Evolutionary conservation across 2,113 vertebrate genomes (phyloP).

Genomic region (Oryzias javanicus): DNA sequence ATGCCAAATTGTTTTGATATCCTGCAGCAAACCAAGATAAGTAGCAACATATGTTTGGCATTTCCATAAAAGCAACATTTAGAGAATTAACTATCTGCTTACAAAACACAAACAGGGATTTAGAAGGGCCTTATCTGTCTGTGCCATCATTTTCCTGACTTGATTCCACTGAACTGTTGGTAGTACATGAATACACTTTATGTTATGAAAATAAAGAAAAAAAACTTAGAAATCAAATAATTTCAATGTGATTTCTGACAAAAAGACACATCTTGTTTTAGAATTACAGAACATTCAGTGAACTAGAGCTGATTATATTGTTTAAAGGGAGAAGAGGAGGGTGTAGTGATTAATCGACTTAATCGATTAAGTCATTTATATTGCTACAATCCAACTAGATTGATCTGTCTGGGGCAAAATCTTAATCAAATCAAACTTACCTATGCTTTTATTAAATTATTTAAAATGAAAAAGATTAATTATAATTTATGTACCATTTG

Average conservation of each 20-base stretch:
- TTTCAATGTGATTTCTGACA: background rate
- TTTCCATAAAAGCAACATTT: slow-evolving; percentile 71
- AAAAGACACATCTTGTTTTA: background rate
- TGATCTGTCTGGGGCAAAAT: too few relatives aligned
- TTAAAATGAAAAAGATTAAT: too few relatives aligned
- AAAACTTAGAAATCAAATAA: background rate
- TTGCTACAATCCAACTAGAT: too few relatives aligned
- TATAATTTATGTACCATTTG: too few relatives aligned
- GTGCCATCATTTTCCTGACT: slow-evolving; percentile 11
- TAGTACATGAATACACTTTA: background rate
- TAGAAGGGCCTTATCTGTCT: slow-evolving; percentile 47
- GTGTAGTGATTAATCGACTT: too few relatives aligned
- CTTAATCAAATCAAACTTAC: too few relatives aligned
- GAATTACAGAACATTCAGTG: too few relatives aligned
- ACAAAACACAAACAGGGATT: slow-evolving; percentile 46
- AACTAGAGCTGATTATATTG: too few relatives aligned
- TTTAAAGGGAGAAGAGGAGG: too few relatives aligned
- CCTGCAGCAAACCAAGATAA: slow-evolving; percentile 66
- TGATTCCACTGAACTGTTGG: slow-evolving; percentile 1
- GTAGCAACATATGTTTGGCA: slow-evolving; percentile 69
- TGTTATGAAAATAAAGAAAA: background rate
- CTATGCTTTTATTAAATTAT: too few relatives aligned
- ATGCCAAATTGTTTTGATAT: slow-evolving; percentile 72
- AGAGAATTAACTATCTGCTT: slow-evolving; percentile 61
- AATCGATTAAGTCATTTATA: too few relatives aligned